Conservation (phyloP, 37 sponge, comb jelly and placozoan species). For the Lycopodina hypogea region DNA sequence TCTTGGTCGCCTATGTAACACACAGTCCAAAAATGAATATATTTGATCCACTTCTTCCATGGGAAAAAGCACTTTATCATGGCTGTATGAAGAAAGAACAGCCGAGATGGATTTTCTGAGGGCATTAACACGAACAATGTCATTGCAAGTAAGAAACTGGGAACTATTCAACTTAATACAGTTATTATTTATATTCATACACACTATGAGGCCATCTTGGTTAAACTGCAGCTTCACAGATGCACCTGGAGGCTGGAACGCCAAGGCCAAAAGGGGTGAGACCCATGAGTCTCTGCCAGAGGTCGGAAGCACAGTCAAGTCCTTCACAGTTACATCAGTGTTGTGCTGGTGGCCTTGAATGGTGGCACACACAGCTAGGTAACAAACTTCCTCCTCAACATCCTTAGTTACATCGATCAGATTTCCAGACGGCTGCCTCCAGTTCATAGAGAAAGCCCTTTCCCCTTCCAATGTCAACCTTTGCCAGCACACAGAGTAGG, state of each 20-base stretch:
- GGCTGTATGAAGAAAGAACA: neutral
- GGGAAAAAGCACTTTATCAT: neutral
- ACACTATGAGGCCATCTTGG: neutral
- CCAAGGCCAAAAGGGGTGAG: constrained; percentile 34
- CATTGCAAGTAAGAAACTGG: constrained; percentile 1
- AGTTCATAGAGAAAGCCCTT: constrained; percentile 9
- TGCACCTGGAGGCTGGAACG: constrained; percentile 42
- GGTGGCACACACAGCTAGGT: constrained; percentile 33
- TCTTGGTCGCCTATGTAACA: neutral
- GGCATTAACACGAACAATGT: constrained; percentile 45
- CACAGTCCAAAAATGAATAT: constrained; percentile 4
- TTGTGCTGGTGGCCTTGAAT: constrained; percentile 27
- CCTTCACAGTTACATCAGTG: neutral
- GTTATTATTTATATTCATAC: constrained; percentile 19
- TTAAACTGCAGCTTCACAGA: constrained; percentile 11
- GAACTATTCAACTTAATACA: neutral
- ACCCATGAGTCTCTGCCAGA: neutral
- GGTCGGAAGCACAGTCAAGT: constrained; percentile 54
- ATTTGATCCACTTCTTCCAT: constrained; percentile 4
- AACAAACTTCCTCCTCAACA: neutral
- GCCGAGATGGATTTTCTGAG: constrained; percentile 49
- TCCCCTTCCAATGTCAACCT: constrained; percentile 16
- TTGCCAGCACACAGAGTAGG: constrained; percentile 34
- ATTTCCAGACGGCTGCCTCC: constrained; percentile 39
- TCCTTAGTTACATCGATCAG: constrained; percentile 9